Evolutionary conservation across 1,140 invertebrate species (phyloP).

Genomic region (Trachymyrmex cornetzi): DNA sequence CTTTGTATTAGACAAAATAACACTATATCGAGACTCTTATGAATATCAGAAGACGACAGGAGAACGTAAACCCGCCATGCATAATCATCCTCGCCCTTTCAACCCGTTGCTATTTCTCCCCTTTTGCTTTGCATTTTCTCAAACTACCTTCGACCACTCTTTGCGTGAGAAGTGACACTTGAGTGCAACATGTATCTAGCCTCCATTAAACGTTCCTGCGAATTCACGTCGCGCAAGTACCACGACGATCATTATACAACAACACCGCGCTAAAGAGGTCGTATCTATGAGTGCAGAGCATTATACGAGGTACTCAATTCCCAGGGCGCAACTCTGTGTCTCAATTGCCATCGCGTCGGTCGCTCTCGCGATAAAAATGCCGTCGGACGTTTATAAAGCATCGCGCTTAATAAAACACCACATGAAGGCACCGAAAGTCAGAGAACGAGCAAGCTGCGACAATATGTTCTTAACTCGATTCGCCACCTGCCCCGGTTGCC

Average conservation of each 20-base stretch:
- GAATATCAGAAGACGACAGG: neutral
- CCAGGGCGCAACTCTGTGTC: neutral
- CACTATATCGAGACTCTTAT: neutral
- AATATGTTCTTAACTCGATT: slow-evolving; percentile 77
- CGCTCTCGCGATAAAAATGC: slow-evolving; percentile 37
- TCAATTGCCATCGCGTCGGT: slow-evolving; percentile 28
- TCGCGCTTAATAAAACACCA: slow-evolving; percentile 50
- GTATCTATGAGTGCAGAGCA: neutral
- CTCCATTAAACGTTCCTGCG: slow-evolving; percentile 20
- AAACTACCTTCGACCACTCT: neutral
- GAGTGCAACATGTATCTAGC: slow-evolving; percentile 1
- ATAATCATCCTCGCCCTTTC: slow-evolving; percentile 21
- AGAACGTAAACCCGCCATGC: neutral
- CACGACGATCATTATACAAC: slow-evolving; percentile 36
- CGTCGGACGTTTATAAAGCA: slow-evolving; percentile 23
- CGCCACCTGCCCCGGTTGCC: slow-evolving; percentile 36
- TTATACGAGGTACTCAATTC: slow-evolving; percentile 32
- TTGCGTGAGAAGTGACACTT: slow-evolving; percentile 22
- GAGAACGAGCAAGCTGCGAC: slow-evolving; percentile 45
- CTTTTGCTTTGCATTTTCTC: neutral
- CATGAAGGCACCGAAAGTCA: slow-evolving; percentile 59
- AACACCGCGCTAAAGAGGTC: neutral
- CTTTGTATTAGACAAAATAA: neutral
- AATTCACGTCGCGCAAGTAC: slow-evolving; percentile 18
- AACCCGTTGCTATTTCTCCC: neutral